Evolutionary conservation across 2,113 vertebrate genomes (phyloP), one percentile per base, ranked within the genome.

Genomic region (Toxostoma redivivum): DNA sequence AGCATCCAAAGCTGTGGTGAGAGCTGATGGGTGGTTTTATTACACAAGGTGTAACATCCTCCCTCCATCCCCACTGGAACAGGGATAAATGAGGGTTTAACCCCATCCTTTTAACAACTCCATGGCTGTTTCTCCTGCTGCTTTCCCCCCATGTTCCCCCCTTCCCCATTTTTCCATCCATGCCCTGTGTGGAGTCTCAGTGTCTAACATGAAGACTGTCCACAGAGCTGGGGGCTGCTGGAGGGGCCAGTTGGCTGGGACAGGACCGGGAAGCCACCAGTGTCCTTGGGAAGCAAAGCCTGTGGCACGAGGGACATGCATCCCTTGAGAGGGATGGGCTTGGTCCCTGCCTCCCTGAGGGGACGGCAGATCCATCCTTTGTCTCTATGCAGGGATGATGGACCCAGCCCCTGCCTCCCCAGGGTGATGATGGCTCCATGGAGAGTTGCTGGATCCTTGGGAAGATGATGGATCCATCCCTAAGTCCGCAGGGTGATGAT

Each of bases 161-260:
- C 27, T 11, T 13, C 27, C 13, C 17, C 5, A 5, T 35, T 70
- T 56, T 60, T 31, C 81, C 58, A 17, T 11, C 28, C 0, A 0
- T 76, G 40, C 50, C 77, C 72, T 30, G 11, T 1, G 1, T 40
- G 20, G 16, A 87, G 25, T 48, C 50, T 54, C 64, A 16, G 54
- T 7, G 1, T 9, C 50, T 1, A 0, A 33, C 0, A 0, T 53
- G 48, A 44, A n/a, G 24, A 66, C 19, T 0, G 0, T 78, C 60
- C 65, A 38, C 10, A 1, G 42, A 17, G 17, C 28, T 24, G 18
- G 17, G 50, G 10, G 64, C 54, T 56, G 40, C 21, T 30, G n/a
- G 18, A 14, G 27, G 25, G 9, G 23, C 21, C 42, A 53, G 5
- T 42, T 30, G 24, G 33, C 28, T 15, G 42, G 67, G n/a, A 50